These are phyloP conservation scores for Triplophysa tibetana DNA, from an alignment of 2,113 vertebrate genomes.

Conservation along the genomic window DNA sequence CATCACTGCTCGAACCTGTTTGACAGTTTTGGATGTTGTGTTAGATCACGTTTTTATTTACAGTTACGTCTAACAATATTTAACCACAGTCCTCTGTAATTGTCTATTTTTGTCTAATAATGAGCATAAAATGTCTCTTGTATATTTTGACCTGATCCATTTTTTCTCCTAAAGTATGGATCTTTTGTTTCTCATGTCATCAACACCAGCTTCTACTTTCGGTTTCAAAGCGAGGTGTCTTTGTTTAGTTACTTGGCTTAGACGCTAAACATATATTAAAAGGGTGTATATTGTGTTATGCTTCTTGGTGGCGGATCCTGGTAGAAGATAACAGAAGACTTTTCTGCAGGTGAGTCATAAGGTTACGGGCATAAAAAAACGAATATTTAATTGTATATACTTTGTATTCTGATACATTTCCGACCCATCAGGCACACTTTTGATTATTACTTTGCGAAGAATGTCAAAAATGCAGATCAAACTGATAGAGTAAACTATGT, in stretches of 20 bases:
- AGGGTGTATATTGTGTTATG: not conserved
- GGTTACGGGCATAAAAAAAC: not conserved
- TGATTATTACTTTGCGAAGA: not conserved
- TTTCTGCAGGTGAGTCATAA: constrained; percentile 25
- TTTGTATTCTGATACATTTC: no score
- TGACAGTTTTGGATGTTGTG: not conserved
- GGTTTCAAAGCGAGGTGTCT: constrained; percentile 47
- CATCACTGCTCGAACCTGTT: constrained; percentile 9
- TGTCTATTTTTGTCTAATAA: not conserved
- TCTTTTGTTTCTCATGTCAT: not conserved
- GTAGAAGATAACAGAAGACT: constrained; percentile 16
- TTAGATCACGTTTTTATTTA: not conserved
- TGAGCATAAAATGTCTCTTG: not conserved
- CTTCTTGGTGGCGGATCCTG: constrained; percentile 32
- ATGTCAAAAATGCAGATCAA: constrained; percentile 15
- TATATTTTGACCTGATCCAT: not conserved
- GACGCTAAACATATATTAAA: constrained; percentile 11
- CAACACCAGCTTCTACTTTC: constrained; percentile 39
- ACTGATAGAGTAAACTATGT: not conserved
- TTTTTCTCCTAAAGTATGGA: not conserved
- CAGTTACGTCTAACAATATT: not conserved
- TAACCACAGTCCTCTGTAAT: not conserved
- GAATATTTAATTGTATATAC: not conserved
- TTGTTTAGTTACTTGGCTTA: constrained; percentile 18
- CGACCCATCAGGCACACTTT: not conserved